Evolutionary conservation across 1,140 invertebrate species (phyloP), one percentile per base, ranked within the genome.

Genomic region (Forficula auricularia): DNA sequence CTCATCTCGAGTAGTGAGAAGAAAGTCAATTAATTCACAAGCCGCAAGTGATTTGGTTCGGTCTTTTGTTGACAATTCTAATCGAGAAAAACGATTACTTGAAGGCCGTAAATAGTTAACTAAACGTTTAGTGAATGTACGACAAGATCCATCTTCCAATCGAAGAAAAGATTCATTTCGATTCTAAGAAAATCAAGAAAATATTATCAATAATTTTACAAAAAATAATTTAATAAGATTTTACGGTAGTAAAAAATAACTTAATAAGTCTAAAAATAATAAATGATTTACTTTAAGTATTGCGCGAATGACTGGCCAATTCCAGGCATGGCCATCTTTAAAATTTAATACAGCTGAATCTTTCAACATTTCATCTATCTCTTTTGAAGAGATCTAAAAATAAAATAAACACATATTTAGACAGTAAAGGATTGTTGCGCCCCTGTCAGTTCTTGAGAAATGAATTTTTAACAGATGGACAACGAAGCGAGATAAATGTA

Each of bases 31-130:
- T 3, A 91, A 59, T 51, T 84, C 75, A 50, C 81, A 73, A 9
- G 80, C 82, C 44, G 74, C 74, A 22, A 75, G 57, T 3, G 82
- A 75, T 68, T 9, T 72, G 65, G 13, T 66, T 54, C 40, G 63
- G 42, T 54, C 65, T 45, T 54, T 55, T 57, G 68, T 66, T 60
- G 75, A 61, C 58, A 82, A 52, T 68, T 90, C 64, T 59, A 89
- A 58, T 43, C 66, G 58, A 33, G 72, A 72, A 61, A 87, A 94
- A 40, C 77, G 75, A 57, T 89, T 85, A 40, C 77, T 81, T 13
- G 80, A 83, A 0, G 90, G 90, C 57, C 82, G 82, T 54, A 80
- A 85, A 58, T 89, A 95, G 46, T 81, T 75, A 1, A 91, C 66
- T 2, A 97, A 66, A 22, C 79, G 73, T 45, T 79, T 75, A 1